These are phyloP conservation scores for Melieria omissa DNA, from an alignment of 2,888 invertebrate species.

Conservation along the genomic window DNA sequence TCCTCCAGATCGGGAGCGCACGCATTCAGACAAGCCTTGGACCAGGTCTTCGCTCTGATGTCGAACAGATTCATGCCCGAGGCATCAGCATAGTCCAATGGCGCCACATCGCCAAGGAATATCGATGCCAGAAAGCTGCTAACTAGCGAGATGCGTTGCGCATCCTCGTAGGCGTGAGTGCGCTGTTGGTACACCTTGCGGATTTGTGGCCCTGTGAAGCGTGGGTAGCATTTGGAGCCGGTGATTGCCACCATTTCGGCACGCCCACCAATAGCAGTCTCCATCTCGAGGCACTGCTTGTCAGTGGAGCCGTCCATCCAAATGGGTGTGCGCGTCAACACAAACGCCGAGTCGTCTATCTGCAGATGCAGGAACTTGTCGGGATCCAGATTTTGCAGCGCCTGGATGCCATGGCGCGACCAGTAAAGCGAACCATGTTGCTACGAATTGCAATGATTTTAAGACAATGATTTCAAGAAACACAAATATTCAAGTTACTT, in stretches of 20 bases:
- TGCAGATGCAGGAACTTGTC: slow-evolving; percentile 86
- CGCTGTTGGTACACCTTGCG: slow-evolving; percentile 83
- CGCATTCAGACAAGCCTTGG: slow-evolving; percentile 76
- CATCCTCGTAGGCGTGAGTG: slow-evolving; percentile 76
- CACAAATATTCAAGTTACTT: not conserved
- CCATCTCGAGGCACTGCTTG: slow-evolving; percentile 72
- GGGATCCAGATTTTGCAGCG: slow-evolving; percentile 75
- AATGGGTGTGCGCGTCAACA: slow-evolving; percentile 83
- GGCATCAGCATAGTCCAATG: slow-evolving; percentile 91
- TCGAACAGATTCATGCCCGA: slow-evolving; percentile 97
- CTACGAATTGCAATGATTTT: slow-evolving; percentile 67
- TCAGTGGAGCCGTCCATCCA: slow-evolving; percentile 89
- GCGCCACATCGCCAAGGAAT: slow-evolving; percentile 87
- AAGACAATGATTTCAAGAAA: not conserved
- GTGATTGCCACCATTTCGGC: slow-evolving; percentile 62
- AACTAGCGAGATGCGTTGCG: slow-evolving; percentile 89
- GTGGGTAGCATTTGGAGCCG: slow-evolving; percentile 66
- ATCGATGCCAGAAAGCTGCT: slow-evolving; percentile 93
- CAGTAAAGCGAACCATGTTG: slow-evolving; percentile 99
- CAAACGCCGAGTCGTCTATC: slow-evolving; percentile 80
- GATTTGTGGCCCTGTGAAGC: slow-evolving; percentile 93
- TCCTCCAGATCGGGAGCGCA: slow-evolving; percentile 79
- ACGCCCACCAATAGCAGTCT: slow-evolving; percentile 80
- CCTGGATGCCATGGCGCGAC: slow-evolving; percentile 78
- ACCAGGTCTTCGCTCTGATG: slow-evolving; percentile 82